Percentiles rank a stretch among this genome's conserved stretches.
These are phyloP conservation scores for Danio albolineatus DNA, from an alignment of 2,797 vertebrate species.

Conservation along the genomic window DNA sequence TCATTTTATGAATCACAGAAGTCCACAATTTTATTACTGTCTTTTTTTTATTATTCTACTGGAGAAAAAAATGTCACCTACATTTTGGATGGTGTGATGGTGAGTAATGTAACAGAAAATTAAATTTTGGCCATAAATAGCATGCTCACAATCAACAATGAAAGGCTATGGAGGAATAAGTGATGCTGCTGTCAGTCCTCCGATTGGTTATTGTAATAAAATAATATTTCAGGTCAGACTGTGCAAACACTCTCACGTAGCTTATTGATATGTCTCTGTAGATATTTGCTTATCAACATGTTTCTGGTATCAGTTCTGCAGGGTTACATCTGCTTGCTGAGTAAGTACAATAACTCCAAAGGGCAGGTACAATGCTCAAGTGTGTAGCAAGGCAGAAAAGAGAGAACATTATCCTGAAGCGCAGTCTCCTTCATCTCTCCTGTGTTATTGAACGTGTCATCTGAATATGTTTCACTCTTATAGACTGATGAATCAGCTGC, in stretches of 20 bases:
- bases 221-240: background rate
- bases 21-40: too few species aligned
- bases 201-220: background rate
- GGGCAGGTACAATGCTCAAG: slow-evolving; percentile 44
- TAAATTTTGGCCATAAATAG: background rate
- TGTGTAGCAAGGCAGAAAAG: background rate
- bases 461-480: background rate
- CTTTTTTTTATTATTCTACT: too few species aligned
- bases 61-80: too few species aligned
- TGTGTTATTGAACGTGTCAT: background rate
- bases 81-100: too few species aligned
- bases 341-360: slow-evolving; percentile 63
- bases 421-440: background rate
- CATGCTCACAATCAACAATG: background rate
- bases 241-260: background rate
- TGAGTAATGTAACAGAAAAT: too few species aligned
- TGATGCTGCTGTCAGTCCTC: background rate
- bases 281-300: slow-evolving; percentile 58
- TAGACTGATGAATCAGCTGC: background rate
- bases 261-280: background rate
- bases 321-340: slow-evolving; percentile 42
- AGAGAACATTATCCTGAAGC: background rate
- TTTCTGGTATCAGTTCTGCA: slow-evolving; percentile 40
- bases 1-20: too few species aligned
- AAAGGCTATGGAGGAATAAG: background rate